Conservation (phyloP, 2,113 vertebrate species). For the Lepus timidus region DNA sequence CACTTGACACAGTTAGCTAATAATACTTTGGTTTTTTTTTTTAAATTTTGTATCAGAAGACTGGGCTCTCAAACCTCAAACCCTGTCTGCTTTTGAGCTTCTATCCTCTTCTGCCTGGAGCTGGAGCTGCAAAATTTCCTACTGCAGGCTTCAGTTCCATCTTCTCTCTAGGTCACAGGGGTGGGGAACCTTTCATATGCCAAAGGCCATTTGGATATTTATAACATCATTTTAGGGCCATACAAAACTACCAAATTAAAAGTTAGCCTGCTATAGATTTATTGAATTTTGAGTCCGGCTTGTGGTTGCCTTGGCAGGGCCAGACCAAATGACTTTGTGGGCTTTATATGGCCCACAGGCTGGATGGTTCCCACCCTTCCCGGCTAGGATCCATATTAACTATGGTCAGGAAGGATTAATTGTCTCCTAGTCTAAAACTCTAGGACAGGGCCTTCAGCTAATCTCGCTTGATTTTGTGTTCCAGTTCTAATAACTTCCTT, state of each 20-base stretch:
- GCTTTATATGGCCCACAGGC: too few species aligned
- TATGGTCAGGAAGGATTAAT: background rate
- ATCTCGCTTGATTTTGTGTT: background rate
- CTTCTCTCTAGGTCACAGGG: background rate
- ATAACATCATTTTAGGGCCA: too few species aligned
- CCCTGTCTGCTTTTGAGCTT: background rate
- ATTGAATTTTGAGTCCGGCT: too few species aligned
- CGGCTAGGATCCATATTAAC: background rate
- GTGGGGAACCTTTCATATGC: too few species aligned
- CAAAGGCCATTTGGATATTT: too few species aligned
- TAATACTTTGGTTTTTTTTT: conserved; percentile 43
- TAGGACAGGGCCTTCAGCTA: conserved; percentile 4
- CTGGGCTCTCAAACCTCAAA: conserved; percentile 24
- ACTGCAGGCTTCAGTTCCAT: background rate
- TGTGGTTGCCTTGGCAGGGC: too few species aligned
- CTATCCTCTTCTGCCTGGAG: conserved; percentile 24
- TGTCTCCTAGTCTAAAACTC: background rate
- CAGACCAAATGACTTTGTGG: too few species aligned
- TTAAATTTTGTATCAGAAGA: background rate
- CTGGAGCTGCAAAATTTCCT: background rate
- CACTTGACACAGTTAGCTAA: background rate
- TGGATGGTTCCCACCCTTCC: too few species aligned
- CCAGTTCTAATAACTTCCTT: background rate
- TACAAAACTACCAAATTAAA: too few species aligned
- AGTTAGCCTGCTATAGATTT: too few species aligned